Conservation (phyloP, 2,797 vertebrate species). For the Eurystomus glaucurus region DNA sequence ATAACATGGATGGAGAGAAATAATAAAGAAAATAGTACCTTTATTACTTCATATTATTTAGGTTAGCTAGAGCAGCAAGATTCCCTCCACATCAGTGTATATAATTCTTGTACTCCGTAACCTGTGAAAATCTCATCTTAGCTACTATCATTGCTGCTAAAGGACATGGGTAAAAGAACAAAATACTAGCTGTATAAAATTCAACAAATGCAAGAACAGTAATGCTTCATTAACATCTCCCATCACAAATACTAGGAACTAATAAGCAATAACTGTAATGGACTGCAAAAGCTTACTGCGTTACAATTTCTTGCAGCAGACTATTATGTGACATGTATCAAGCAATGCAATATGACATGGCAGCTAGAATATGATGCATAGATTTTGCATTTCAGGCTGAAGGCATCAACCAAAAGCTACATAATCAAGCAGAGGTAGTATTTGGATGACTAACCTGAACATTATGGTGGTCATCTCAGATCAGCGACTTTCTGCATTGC, state of each 20-base stretch:
- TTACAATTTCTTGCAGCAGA: neutral
- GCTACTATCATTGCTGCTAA: neutral
- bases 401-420: neutral
- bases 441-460: neutral
- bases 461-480: neutral
- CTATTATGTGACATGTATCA: neutral
- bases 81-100: neutral
- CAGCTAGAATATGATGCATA: neutral
- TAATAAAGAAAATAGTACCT: neutral
- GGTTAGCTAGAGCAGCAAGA: neutral
- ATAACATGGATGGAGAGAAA: neutral
- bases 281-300: neutral
- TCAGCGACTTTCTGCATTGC: neutral
- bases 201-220: neutral
- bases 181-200: neutral
- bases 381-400: neutral
- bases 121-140: neutral
- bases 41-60: neutral
- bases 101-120: neutral
- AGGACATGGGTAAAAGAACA: neutral
- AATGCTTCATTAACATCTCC: neutral
- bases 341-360: neutral
- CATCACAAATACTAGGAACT: slow-evolving; percentile 5
- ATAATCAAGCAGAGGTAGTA: neutral
- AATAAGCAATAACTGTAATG: neutral